Base-by-base conservation (phyloP, 2,888 invertebrate species). In the Bellardia pandia region DNA sequence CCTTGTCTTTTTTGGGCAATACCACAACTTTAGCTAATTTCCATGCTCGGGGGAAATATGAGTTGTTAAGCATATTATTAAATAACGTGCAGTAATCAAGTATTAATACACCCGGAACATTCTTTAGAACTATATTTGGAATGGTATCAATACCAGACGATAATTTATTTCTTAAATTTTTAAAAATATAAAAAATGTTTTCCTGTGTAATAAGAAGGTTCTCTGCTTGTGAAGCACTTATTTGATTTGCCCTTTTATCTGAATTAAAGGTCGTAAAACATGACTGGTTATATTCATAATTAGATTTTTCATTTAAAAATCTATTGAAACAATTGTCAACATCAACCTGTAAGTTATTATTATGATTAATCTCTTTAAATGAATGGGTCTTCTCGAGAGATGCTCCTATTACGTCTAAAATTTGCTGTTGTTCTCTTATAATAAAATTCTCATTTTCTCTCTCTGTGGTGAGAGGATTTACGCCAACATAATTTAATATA, bases 241-340 rank as follows among this genome's bases (percentile, higher is more conserved):
- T 30, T 13, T 68, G 13, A 23, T 42, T 42, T 48, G 69, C 14
- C 60, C 16, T 58, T 66, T 45, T 66, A 23, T 45, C 9, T 53
- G 37, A 9, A 71, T 16, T 37, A 53, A 68, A 78, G 16, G 23
- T 58, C 13, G 30, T 42, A 56, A n/a, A 42, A 37, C 45, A 42
- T 56, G 78, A 64, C 14, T 56, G 51, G 23, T 64, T 80, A 6
- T 23, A 53, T 74, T 72, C 66, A 66, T 81, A 74, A 37, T 14
- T 16, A 45, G 64, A 33, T 58, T 82, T 76, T 51, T 68, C 37
- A 60, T 11, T 37, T 58, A 74, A 66, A 71, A 81, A 72, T 42
- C 66, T 72, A 64, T 53, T 53, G 80, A 81, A 81, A 45, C 80
- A 42, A 56, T 74, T 66, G 56, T 66, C 71, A 62, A 81, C 66